Evolutionary conservation across 2,888 invertebrate genomes (phyloP), one percentile per base, ranked within the genome.

Genomic region (Tanytarsus gracilentus): DNA sequence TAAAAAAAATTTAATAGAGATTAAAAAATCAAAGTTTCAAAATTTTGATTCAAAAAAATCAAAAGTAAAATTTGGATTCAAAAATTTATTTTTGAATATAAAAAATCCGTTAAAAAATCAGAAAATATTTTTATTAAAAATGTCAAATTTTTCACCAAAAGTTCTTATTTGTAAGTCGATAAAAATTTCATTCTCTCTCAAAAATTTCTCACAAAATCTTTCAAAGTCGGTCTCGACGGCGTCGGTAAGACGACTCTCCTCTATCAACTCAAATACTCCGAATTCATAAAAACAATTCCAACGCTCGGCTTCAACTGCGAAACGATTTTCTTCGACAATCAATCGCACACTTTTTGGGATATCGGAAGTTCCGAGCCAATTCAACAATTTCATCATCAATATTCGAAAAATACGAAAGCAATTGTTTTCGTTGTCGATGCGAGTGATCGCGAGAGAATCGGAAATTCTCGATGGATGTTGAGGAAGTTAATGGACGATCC

Each of bases 231-330:
- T 3, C 44, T 23, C 6, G 44, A 44, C 18, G 23, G 23, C 21
- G 16, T 23, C 3, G 44, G 44, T 3, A 44, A 44, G 7, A 44
- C 44, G 1, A 44, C 44, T 1, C 44, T 44, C n/a, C 21, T 44
- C 1, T 44, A 44, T 18, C 44, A 44, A 18, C 23, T 44, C 21
- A 44, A 44, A 44, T 44, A 44, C 23, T 23, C 23, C 8, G 44
- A 44, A 44, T 44, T 44, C 9, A 44, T 44, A 4, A 8, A 18
- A 9, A 44, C 44, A 44, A 44, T 44, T 2, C 44, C 44, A 18
- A 44, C 44, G 23, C 23, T 44, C 44, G 23, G 44, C 44, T 44
- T 18, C 44, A 44, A 44, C n/a, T 44, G 44, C 9, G 44, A 44
- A n/a, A 44, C 44, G 23, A 44, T 44, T 23, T 44, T 44, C 9